Conservation (phyloP, 92 coral and sea anemone species). For the Bergia puertoricense region DNA sequence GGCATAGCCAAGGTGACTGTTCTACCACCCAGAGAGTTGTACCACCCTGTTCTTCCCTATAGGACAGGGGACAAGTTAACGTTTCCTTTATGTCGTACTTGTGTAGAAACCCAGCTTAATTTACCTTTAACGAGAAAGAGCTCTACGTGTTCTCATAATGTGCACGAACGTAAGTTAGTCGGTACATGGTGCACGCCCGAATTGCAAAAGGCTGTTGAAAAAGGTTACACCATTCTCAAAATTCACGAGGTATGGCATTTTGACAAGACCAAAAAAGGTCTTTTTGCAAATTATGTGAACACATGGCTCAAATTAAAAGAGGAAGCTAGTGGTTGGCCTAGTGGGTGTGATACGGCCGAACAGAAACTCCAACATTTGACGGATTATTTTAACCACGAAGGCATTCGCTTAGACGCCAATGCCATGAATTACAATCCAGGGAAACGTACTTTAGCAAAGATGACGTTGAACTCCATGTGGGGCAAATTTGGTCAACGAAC, state of each 20-base stretch:
- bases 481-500: constrained; percentile 8
- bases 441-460: too few species aligned
- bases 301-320: neutral
- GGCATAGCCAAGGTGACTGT: constrained; percentile 14
- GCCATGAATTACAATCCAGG: constrained; percentile 3
- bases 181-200: constrained; percentile 30
- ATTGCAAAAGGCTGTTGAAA: constrained; percentile 10
- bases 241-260: constrained; percentile 39
- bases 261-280: constrained; percentile 3
- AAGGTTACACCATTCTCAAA: neutral
- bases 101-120: neutral
- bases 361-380: constrained; percentile 3
- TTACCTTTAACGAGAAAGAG: neutral
- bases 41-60: constrained; percentile 16
- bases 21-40: constrained; percentile 11
- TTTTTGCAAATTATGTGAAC: neutral
- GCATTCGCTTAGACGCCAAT: constrained; percentile 15
- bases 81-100: constrained; percentile 13
- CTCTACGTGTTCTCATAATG: neutral
- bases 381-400: constrained; percentile 6
- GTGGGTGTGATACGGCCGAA: constrained; percentile 16
- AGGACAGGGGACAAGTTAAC: neutral
- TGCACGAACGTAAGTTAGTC: neutral
- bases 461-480: too few species aligned
- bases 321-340: constrained; percentile 15